Percentiles rank a stretch among this genome's conserved stretches.
Conservation (phyloP, 2,888 invertebrate species). For the Labia minor region DNA sequence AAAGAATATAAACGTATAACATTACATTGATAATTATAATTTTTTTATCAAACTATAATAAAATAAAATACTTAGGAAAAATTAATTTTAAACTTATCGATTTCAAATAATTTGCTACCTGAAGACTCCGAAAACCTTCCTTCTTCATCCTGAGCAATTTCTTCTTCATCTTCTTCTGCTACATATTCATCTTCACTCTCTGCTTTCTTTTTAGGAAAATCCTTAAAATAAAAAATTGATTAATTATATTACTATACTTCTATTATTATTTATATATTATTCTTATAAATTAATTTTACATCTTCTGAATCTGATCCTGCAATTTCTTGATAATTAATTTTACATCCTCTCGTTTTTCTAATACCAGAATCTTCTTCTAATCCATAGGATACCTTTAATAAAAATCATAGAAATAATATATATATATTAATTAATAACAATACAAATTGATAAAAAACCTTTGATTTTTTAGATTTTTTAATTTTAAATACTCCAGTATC, state of each 20-base stretch:
- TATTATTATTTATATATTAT: neutral
- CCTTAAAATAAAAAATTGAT: conserved; percentile 31
- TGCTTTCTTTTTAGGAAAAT: conserved; percentile 38
- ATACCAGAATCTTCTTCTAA: conserved; percentile 36
- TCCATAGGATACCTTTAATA: conserved; percentile 35
- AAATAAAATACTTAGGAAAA: no score
- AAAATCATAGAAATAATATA: conserved; percentile 16
- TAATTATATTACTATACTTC: neutral
- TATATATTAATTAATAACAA: neutral
- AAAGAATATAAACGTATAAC: no score
- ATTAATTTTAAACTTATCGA: no score
- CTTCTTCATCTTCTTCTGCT: conserved; percentile 37
- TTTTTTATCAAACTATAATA: no score
- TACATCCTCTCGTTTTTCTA: conserved; percentile 58
- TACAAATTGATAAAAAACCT: conserved; percentile 20
- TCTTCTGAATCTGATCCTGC: conserved; percentile 59
- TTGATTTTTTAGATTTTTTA: conserved; percentile 28
- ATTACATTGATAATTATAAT: no score
- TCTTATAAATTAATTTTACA: conserved; percentile 38
- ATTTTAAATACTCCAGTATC: conserved; percentile 27
- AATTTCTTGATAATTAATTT: conserved; percentile 63
- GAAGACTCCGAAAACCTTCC: neutral
- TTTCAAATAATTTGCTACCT: neutral
- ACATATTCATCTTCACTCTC: conserved; percentile 44
- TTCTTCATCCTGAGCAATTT: conserved; percentile 22